Conservation (phyloP, 2,113 vertebrate species). For the Castor canadensis region DNA sequence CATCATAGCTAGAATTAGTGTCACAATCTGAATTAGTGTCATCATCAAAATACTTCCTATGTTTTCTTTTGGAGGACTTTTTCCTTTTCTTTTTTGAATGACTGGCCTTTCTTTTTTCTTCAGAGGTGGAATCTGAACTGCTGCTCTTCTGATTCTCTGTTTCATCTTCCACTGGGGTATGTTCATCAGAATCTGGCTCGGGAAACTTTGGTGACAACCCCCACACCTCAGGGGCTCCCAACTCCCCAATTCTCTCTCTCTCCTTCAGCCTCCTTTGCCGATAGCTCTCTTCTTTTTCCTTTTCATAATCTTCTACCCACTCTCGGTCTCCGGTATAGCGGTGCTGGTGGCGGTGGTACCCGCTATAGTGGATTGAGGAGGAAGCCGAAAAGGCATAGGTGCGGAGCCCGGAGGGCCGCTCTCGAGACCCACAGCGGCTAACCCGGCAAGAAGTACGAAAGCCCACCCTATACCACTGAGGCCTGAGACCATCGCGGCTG, state of each 20-base stretch:
- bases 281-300: slow-evolving; percentile 87
- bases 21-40: slow-evolving; percentile 88
- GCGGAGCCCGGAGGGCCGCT: not conserved
- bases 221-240: slow-evolving; percentile 95
- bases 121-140: slow-evolving; percentile 88
- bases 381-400: rapidly evolving
- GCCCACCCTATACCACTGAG: not conserved
- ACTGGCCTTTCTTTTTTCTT: slow-evolving; percentile 81
- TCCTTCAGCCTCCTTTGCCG: slow-evolving; percentile 87
- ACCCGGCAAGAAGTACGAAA: rapidly evolving
- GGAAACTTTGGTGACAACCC: slow-evolving; percentile 93
- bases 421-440: not conserved
- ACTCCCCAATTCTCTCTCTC: slow-evolving; percentile 92
- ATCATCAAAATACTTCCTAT: slow-evolving; percentile 87
- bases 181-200: slow-evolving; percentile 95
- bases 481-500: not conserved
- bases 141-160: slow-evolving; percentile 80
- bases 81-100: slow-evolving; percentile 85
- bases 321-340: slow-evolving; percentile 46
- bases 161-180: slow-evolving; percentile 90
- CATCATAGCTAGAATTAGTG: slow-evolving; percentile 80
- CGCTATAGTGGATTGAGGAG: rapidly evolving
- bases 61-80: slow-evolving; percentile 90
- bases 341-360: not conserved
- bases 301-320: slow-evolving; percentile 88